Percentiles rank a stretch among this genome's conserved stretches.
Conservation (phyloP, 2,888 invertebrate genomes). For the Chrysomela aeneicollis region DNA sequence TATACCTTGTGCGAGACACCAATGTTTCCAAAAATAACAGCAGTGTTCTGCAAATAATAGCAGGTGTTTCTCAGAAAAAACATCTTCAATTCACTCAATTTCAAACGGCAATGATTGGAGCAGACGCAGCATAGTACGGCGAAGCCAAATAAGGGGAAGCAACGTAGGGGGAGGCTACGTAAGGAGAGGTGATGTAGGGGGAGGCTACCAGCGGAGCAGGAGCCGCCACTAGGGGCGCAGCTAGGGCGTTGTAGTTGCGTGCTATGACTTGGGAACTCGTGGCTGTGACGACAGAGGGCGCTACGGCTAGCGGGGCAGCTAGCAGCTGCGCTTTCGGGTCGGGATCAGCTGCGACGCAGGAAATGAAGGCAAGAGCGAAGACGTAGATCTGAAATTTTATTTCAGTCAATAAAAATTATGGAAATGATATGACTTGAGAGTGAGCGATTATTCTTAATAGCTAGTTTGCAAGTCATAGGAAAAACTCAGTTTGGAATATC, state of each 20-base stretch:
- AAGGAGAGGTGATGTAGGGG: constrained; percentile 52
- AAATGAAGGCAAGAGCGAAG: neutral
- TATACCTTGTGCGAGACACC: too few relatives aligned
- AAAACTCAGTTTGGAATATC: too few relatives aligned
- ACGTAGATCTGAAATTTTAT: neutral
- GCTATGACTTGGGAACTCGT: constrained; percentile 66
- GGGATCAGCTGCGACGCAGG: neutral
- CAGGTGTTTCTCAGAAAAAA: too few relatives aligned
- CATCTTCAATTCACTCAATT: neutral
- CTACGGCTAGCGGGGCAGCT: constrained; percentile 48
- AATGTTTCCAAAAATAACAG: too few relatives aligned
- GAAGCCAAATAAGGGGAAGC: constrained; percentile 51
- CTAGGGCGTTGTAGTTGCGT: constrained; percentile 12
- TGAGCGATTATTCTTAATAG: too few relatives aligned
- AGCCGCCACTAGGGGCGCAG: constrained; percentile 62
- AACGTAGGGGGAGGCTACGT: constrained; percentile 53
- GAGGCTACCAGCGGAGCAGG: constrained; percentile 51
- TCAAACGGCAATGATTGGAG: constrained; percentile 9
- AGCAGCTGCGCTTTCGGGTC: constrained; percentile 1
- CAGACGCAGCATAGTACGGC: constrained; percentile 5
- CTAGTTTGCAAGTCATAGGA: too few relatives aligned
- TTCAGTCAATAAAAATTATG: neutral
- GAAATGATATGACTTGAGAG: too few relatives aligned
- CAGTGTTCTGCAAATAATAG: too few relatives aligned
- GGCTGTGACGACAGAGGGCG: constrained; percentile 66